Conservation (phyloP, 2,797 vertebrate species). For the Hoplostethus mediterraneus region DNA sequence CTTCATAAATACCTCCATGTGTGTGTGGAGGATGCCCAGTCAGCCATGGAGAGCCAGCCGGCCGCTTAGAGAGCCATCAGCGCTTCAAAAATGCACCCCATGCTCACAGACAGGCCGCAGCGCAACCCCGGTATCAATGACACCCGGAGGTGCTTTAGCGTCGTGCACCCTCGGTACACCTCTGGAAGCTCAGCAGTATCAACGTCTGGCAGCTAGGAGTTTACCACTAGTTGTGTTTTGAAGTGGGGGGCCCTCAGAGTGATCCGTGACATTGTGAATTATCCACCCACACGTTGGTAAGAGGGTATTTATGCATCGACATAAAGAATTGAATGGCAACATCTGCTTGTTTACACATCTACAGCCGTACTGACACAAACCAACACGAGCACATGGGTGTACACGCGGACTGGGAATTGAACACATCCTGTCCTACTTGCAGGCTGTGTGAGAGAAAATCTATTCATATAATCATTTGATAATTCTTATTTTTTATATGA, state of each 20-base stretch:
- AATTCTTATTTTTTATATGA: no score
- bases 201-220: conserved; percentile 22
- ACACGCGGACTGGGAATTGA: background rate
- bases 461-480: no score
- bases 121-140: conserved; percentile 32
- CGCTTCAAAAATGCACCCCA: conserved; percentile 28
- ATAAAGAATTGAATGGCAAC: background rate
- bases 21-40: conserved; percentile 46
- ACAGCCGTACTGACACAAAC: background rate
- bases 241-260: conserved; percentile 54
- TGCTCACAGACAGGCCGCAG: conserved; percentile 23
- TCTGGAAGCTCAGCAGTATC: conserved; percentile 20
- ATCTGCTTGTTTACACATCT: conserved; percentile 11
- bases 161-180: conserved; percentile 31
- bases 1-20: conserved; percentile 39
- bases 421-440: background rate
- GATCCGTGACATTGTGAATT: conserved; percentile 51
- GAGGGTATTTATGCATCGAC: conserved; percentile 37
- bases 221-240: conserved; percentile 23
- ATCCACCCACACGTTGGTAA: conserved; percentile 45
- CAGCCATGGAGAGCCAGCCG: conserved; percentile 34
- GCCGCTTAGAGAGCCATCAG: conserved; percentile 41
- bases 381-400: background rate
- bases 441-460: background rate
- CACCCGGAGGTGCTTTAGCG: conserved; percentile 45